Base-by-base conservation (phyloP, 1,140 invertebrate species). In the Hirudo medicinalis region DNA sequence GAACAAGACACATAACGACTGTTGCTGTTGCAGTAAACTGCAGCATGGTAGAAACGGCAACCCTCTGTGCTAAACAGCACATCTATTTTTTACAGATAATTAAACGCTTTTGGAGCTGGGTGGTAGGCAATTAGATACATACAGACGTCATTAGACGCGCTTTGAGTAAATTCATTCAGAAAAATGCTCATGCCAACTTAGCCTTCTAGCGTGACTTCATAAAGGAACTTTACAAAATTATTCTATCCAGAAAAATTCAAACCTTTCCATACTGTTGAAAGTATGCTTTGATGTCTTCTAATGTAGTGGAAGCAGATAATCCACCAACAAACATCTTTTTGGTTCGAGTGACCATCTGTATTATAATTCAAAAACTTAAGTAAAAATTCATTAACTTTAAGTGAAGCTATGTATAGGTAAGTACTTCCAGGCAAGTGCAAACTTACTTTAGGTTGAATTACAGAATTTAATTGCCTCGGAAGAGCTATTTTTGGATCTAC, bases 291-390 rank as follows among this genome's bases (percentile, higher is more conserved):
- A 99, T 93, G 85, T 99, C 96, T 85, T 99, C 96, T 80, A 98
- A 88, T 79, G 94, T 99, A 80, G 95, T 99, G 79, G 93, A 93
- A 78, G 95, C 94, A 78, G 95, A 97, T 78, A 99, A 87, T 79
- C 97, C 97, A 78, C 97, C 97, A 81, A 99, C 95, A 86, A 99
- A 99, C 86, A 99, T 97, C 87, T 99, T 99, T 89, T 99, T 99
- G 86, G 96, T 99, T 87, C 93, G 90, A 84, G 95, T 98, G 83
- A 99, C 94, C 94, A 98, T 96, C 94, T 97, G 88, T 40, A 90
- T 88, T 54, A 77, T 73, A 72, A 76, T 73, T 71, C 43, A 49
- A 49, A 5, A 49, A 49, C 11, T 17, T 49, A 17, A 49, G 11
- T 17, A 49, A 49, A 63, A 25, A 13, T 22, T 63, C 22, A 63